Base-by-base conservation (phyloP, 2,113 vertebrate species). In the Clinocottus analis region DNA sequence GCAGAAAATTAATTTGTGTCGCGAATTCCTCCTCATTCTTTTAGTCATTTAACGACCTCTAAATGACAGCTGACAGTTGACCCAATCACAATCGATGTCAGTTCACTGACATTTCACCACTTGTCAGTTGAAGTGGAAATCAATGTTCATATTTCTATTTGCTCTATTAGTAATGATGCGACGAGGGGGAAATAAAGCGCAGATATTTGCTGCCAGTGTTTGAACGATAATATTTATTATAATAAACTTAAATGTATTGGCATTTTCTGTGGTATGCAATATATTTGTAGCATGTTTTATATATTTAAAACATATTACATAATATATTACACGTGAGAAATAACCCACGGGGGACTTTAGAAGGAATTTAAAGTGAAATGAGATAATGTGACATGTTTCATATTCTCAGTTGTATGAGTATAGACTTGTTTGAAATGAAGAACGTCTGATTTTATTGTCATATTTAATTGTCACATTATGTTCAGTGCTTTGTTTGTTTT, bases 1-100 rank as follows among this genome's bases (percentile, higher is more conserved):
- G 82, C 75, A 68, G 83, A 96, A 96, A 97, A 97, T 97, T 96
- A 96, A 97, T 97, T 97, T 97, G 97, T 97, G 96, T 94, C 94
- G 95, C 96, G 94, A 96, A 95, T 95, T 96, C 62, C 89, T 91
- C 92, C 86, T 88, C 88, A 83, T 90, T 85, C 82, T 92, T 87
- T 87, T 77, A 89, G 88, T 94, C 87, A 90, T 94, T 95, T 96
- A 97, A 96, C 93, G 95, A 94, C 94, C 96, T 92, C 93, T 95
- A 95, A 97, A 95, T 91, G 94, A 93, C 78, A 90, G 91, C 94
- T 97, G 97, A 97, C 97, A 97, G 96, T 89, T 97, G 95, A 97
- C 95, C 93, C 96, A 94, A 94, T 93, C 91, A 86, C 95, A 95
- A 96, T 96, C 96, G 95, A 94, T 96, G 95, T 96, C 96, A 96